A percentile compares a stretch with the other conserved stretches of the same genome.
These are phyloP conservation scores for Bradypodion pumilum DNA, from an alignment of 2,797 vertebrate species.

Conservation along the genomic window DNA sequence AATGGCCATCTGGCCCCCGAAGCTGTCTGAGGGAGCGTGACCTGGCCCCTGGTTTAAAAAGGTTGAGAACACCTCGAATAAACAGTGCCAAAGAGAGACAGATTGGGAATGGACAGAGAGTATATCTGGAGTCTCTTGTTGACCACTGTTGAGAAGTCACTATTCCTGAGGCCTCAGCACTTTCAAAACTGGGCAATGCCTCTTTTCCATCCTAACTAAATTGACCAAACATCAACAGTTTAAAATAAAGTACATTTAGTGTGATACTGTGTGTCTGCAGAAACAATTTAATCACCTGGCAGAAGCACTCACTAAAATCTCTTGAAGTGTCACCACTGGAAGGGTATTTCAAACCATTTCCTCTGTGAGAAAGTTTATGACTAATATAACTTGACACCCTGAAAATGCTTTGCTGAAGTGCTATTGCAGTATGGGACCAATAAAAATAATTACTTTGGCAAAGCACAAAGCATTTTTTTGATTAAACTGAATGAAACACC, in stretches of 20 bases:
- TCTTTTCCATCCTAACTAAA: background rate
- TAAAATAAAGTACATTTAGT: background rate
- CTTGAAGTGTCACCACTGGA: slow-evolving; percentile 32
- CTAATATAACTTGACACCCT: slow-evolving; percentile 59
- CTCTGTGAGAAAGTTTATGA: slow-evolving; percentile 22
- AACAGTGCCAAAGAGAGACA: background rate
- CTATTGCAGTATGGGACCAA: slow-evolving; percentile 54
- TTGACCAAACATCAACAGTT: background rate
- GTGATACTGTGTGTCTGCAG: background rate
- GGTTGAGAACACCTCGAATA: too few relatives aligned
- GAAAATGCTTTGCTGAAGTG: slow-evolving; percentile 58
- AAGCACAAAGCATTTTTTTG: slow-evolving; percentile 43
- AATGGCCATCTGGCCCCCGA: too few relatives aligned
- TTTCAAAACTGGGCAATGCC: background rate
- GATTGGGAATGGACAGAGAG: background rate
- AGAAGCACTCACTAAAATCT: slow-evolving; percentile 38
- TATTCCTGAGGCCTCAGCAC: background rate
- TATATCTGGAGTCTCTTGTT: background rate
- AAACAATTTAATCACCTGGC: slow-evolving; percentile 9
- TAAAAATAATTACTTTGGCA: slow-evolving; percentile 61
- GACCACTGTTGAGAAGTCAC: background rate
- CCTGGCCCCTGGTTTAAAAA: too few relatives aligned
- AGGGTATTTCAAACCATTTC: slow-evolving; percentile 56
- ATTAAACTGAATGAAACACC: slow-evolving; percentile 41
- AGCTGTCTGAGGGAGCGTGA: too few relatives aligned